Evolutionary conservation across 2,888 invertebrate genomes (phyloP).

Genomic region (Mythimna vitellina): DNA sequence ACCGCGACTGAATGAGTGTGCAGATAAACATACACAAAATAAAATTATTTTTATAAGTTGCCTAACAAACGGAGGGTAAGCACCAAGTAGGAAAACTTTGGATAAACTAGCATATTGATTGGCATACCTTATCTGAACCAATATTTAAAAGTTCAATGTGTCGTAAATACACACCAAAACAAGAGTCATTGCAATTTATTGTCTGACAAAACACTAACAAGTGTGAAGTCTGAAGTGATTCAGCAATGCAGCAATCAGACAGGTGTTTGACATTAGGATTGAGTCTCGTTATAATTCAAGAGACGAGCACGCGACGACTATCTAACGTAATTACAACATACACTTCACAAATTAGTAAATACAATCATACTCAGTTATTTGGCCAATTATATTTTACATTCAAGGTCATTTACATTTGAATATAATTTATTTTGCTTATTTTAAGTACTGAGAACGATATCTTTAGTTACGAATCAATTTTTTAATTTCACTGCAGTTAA

Average conservation of each 20-base stretch:
- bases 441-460: no score
- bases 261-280: conserved; percentile 51
- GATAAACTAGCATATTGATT: neutral
- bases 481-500: no score
- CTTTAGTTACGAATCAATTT: no score
- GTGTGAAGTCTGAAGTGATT: conserved; percentile 31
- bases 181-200: conserved; percentile 3
- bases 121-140: conserved; percentile 21
- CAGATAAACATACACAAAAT: conserved; percentile 35
- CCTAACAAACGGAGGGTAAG: conserved; percentile 9
- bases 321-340: conserved; percentile 19
- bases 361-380: no score
- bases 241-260: conserved; percentile 15
- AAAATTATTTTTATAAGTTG: conserved; percentile 7
- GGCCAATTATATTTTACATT: no score
- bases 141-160: conserved; percentile 19
- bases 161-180: conserved; percentile 12
- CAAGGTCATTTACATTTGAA: no score
- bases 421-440: no score
- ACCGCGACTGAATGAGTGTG: conserved; percentile 57
- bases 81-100: neutral
- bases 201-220: conserved; percentile 21
- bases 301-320: conserved; percentile 48
- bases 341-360: no score
- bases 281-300: conserved; percentile 38